Conservation (phyloP, 2,888 invertebrate genomes). For the Tetragnatha montana region DNA sequence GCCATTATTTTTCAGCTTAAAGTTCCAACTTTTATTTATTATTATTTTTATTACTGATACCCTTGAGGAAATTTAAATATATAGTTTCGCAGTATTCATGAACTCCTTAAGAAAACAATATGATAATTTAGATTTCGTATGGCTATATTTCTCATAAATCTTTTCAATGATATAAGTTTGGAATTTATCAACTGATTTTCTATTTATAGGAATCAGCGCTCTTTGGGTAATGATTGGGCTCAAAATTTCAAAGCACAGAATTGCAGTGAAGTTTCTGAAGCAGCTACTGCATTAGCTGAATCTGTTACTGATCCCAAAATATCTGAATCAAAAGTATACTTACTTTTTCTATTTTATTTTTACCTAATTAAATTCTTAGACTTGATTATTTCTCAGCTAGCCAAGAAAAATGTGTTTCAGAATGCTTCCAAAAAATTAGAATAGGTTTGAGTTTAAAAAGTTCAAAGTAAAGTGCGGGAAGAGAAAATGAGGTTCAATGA, state of each 20-base stretch:
- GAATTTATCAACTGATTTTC: neutral
- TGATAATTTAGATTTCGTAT: neutral
- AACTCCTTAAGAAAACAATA: neutral
- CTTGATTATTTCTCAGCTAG: too few species aligned
- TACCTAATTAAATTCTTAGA: too few species aligned
- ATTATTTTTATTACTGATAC: neutral
- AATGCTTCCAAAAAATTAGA: too few species aligned
- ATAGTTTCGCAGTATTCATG: neutral
- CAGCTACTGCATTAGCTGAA: conserved; percentile 78
- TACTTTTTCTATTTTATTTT: neutral
- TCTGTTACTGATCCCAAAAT: conserved; percentile 81
- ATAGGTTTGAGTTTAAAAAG: too few species aligned
- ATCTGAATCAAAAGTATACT: conserved; percentile 82
- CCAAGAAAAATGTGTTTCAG: too few species aligned
- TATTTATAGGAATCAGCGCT: conserved; percentile 57
- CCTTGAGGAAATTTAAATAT: neutral
- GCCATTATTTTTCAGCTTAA: too few species aligned
- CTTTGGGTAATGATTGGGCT: conserved; percentile 57
- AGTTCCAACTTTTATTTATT: neutral
- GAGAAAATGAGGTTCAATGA: too few species aligned
- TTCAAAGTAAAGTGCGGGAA: too few species aligned
- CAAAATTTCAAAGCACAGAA: conserved; percentile 60
- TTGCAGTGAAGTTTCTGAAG: conserved; percentile 78
- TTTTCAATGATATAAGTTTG: neutral
- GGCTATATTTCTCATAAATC: neutral